phyloP scores from a whole-genome alignment of 2,888 invertebrate genomes.

The Caenorhabditis angaria region DNA sequence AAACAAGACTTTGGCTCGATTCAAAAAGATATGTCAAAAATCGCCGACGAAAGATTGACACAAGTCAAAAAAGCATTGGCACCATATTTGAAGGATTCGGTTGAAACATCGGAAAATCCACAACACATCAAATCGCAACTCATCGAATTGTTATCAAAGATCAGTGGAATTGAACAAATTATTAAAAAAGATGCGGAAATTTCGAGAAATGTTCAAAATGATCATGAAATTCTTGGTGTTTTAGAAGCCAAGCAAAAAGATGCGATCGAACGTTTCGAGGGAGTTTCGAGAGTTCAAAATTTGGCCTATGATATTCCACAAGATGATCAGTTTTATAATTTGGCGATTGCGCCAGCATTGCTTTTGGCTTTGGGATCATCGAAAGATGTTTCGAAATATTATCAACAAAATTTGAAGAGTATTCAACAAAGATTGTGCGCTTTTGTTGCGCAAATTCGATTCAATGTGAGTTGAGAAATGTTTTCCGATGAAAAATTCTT shows the following conservation, averaged over 20 bases:
- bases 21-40: background rate
- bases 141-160: background rate
- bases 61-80: background rate
- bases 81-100: background rate
- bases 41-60: background rate
- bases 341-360: background rate
- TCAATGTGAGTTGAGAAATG: background rate
- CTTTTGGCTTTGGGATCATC: background rate
- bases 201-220: background rate
- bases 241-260: background rate
- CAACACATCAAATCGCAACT: too few relatives aligned
- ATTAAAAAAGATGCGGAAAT: background rate
- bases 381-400: background rate
- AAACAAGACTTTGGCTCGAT: background rate
- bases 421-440: background rate
- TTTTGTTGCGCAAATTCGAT: background rate
- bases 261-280: background rate
- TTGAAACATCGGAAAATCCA: background rate
- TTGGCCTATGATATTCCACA: background rate
- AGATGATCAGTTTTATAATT: background rate
- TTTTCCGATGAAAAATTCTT: too few relatives aligned
- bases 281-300: background rate
- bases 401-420: background rate
- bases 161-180: background rate
- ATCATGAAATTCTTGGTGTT: background rate